These are phyloP conservation scores for Tillus elongatus DNA, from an alignment of 2,888 invertebrate genomes.

Conservation along the genomic window DNA sequence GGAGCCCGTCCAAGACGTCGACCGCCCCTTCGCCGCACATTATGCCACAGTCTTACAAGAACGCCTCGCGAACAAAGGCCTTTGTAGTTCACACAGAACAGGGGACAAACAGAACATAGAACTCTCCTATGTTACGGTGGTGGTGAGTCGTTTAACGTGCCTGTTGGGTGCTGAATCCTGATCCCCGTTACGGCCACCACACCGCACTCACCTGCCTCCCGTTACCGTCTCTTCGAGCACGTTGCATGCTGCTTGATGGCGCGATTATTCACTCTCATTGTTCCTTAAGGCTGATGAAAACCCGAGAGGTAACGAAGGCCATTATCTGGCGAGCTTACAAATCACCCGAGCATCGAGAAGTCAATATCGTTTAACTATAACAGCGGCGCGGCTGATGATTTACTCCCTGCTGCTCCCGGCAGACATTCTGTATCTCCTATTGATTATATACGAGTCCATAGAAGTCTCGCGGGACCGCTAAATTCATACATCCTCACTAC, in stretches of 20 bases:
- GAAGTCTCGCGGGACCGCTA: constrained; percentile 30
- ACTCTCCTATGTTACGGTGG: too few species aligned
- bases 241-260: constrained; percentile 27
- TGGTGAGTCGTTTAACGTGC: too few species aligned
- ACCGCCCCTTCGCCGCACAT: constrained; percentile 13
- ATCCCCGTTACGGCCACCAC: too few species aligned
- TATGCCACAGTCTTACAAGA: constrained; percentile 15
- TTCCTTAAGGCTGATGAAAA: constrained; percentile 33
- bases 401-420: constrained; percentile 33
- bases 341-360: constrained; percentile 33
- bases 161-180: too few species aligned
- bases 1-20: too few species aligned
- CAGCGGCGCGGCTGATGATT: constrained; percentile 33
- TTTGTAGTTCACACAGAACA: too few species aligned
- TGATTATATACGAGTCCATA: constrained; percentile 33
- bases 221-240: background rate
- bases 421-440: constrained; percentile 35
- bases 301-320: constrained; percentile 27
- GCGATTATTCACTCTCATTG: constrained; percentile 33
- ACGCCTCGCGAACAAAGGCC: constrained; percentile 18
- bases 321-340: constrained; percentile 33
- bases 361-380: constrained; percentile 39
- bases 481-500: constrained; percentile 31
- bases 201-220: background rate
- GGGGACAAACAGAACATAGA: too few species aligned